Base-by-base conservation (phyloP, 1,140 invertebrate species). In the Pantala flavescens region DNA sequence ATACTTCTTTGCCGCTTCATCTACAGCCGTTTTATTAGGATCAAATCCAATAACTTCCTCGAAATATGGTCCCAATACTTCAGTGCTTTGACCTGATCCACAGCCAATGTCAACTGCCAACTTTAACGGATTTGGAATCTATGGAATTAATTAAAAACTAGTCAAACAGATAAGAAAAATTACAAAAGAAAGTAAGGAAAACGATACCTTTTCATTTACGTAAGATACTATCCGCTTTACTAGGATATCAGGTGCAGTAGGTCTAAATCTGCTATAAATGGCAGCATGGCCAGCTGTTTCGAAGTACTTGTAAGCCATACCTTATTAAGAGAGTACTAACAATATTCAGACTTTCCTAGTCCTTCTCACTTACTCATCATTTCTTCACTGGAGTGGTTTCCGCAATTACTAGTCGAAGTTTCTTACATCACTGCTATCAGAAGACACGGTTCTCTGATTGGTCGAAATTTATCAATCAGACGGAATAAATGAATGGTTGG, bases 71-170 rank as follows among this genome's bases (percentile, higher is more conserved):
- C 80, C 75, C 28, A 85, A 76, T 2, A 80, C 76, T 24, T 78
- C 43, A 7, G 84, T 86, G 74, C 83, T 84, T 77, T 85, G 84
- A n/a, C 85, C 85, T n/a, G 81, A 81, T 11, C 84, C 84, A 79
- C 84, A 85, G 0, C 84, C 85, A 16, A 86, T 80, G 78, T 86
- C 85, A 36, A 78, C 63, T n/a, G 80, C 80, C 63, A 75, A 70
- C 14, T 77, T 73, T 24, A 81, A 74, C 24, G 79, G 75, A 55
- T 76, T 76, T 12, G 71, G 19, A 36, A 77, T 71, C 78, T 80
- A 7, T 76, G 70, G 16, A 23, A 55, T 23, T 24, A 23, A 77
- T 24, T 2, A 63, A n/a, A 73, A 23, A 74, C 0, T 75, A 36
- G 75, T 36, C 70, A 72, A 73, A 63, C 16, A 75, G 12, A 7